Conservation (phyloP, 2,888 invertebrate species). For the Thecocarcelia acutangulata region DNA sequence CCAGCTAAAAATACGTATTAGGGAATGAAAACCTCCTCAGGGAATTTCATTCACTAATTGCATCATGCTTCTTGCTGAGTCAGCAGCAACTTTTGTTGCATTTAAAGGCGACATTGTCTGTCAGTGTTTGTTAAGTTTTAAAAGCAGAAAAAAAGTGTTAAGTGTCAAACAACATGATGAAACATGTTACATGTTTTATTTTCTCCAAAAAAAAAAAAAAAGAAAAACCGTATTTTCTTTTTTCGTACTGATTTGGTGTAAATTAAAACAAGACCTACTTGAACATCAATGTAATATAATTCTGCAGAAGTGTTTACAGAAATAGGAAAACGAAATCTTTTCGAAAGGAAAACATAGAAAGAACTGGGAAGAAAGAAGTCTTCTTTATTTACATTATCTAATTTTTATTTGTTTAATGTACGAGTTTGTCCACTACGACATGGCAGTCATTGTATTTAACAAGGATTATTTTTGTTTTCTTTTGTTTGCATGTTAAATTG, state of each 20-base stretch:
- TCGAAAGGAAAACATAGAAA: slow-evolving; percentile 12
- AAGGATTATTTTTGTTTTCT: slow-evolving; percentile 30
- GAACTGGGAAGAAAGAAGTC: slow-evolving; percentile 5
- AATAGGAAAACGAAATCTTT: slow-evolving; percentile 25
- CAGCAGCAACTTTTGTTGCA: slow-evolving; percentile 5
- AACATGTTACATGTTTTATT: slow-evolving; percentile 56
- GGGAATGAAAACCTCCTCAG: slow-evolving; percentile 29
- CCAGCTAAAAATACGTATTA: slow-evolving; percentile 32
- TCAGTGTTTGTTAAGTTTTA: slow-evolving; percentile 61
- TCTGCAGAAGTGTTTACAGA: slow-evolving; percentile 42
- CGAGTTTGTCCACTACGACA: slow-evolving; percentile 22
- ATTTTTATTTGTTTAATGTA: slow-evolving; percentile 64
- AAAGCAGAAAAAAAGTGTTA: slow-evolving; percentile 55
- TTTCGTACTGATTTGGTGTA: slow-evolving; percentile 19
- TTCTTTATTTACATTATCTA: slow-evolving; percentile 62
- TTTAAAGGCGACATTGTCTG: slow-evolving; percentile 52
- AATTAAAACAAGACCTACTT: slow-evolving; percentile 30
- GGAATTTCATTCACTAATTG: slow-evolving; percentile 54
- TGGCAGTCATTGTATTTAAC: slow-evolving; percentile 13
- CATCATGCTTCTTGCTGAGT: slow-evolving; percentile 7
- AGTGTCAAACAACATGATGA: slow-evolving; percentile 69
- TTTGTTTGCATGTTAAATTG: slow-evolving; percentile 42
- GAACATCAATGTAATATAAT: slow-evolving; percentile 55
- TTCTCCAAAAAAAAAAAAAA: slow-evolving; percentile 7
- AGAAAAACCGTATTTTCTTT: background rate